phyloP scores from a whole-genome alignment of 1,140 invertebrate genomes.

The Lasioglossum baleicum region DNA sequence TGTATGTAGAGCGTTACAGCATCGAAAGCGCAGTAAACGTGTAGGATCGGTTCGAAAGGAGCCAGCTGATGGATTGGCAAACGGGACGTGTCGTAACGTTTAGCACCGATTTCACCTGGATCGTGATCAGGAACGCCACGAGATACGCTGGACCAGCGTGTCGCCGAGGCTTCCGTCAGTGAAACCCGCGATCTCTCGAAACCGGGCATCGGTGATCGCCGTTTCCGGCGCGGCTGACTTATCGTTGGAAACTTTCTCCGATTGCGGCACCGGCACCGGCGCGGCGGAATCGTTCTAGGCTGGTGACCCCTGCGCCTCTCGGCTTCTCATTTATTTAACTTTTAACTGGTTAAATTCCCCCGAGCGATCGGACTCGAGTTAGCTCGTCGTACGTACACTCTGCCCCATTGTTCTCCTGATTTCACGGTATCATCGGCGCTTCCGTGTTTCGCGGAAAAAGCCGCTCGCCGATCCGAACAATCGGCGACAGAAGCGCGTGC shows the following conservation, averaged over 20 bases:
- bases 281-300: conserved; percentile 25
- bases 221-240: conserved; percentile 42
- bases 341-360: too few species aligned
- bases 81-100: neutral
- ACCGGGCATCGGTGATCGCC: neutral
- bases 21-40: too few species aligned
- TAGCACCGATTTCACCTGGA: conserved; percentile 36
- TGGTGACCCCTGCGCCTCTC: neutral
- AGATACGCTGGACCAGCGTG: neutral
- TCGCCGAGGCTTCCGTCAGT: conserved; percentile 34
- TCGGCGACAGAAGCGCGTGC: too few species aligned
- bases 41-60: neutral
- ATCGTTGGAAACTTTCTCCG: conserved; percentile 50
- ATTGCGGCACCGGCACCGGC: conserved; percentile 9
- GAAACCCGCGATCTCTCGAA: conserved; percentile 45
- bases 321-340: too few species aligned
- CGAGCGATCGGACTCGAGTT: too few species aligned
- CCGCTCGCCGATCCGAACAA: too few species aligned
- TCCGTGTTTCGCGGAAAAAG: too few species aligned
- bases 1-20: too few species aligned
- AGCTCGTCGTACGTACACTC: too few species aligned
- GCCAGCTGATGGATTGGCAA: neutral
- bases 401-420: too few species aligned
- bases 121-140: neutral
- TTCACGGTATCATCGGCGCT: too few species aligned